Evolutionary conservation across 1,140 invertebrate species (phyloP).

Genomic region (Hypothenemus hampei): DNA sequence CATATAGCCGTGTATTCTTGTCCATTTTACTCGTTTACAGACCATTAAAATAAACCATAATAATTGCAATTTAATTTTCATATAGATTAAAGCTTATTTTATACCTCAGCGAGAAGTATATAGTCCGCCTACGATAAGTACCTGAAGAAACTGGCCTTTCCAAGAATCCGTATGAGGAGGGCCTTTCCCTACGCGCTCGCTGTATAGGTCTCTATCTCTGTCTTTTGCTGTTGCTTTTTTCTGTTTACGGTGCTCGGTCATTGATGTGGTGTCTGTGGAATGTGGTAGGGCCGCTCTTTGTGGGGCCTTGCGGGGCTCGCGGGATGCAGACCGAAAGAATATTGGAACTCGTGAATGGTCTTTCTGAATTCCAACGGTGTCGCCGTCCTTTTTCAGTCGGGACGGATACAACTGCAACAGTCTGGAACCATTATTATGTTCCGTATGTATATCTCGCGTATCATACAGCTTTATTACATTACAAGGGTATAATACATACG

Average conservation of each 20-base stretch:
- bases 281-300: conserved; percentile 43
- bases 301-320: conserved; percentile 22
- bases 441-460: too few relatives aligned
- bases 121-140: conserved; percentile 24
- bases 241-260: conserved; percentile 44
- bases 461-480: too few relatives aligned
- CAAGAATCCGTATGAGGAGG: conserved; percentile 33
- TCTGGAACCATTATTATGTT: conserved; percentile 16
- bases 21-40: too few relatives aligned
- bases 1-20: too few relatives aligned
- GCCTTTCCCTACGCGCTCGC: too few relatives aligned
- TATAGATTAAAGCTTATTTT: too few relatives aligned
- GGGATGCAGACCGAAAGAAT: conserved; percentile 39
- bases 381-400: conserved; percentile 32
- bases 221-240: conserved; percentile 35
- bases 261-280: conserved; percentile 47
- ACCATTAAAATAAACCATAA: too few relatives aligned
- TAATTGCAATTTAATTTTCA: too few relatives aligned
- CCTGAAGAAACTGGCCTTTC: conserved; percentile 31
- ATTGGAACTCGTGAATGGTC: conserved; percentile 46
- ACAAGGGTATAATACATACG: too few relatives aligned
- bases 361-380: conserved; percentile 40
- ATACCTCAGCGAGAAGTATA: too few relatives aligned
- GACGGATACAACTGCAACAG: conserved; percentile 31
- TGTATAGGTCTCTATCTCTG: conserved; percentile 30